Evolutionary conservation across 2,113 vertebrate species (phyloP).

Genomic region (cattle (Bos taurus)): ARS-UCD2.0 NC_037338.1:89902501-89903000

Average conservation of each 20-base stretch:
- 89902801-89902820: not conserved
- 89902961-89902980: not conserved
- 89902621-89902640: not conserved
- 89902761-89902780: fast-evolving
- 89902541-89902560: not conserved
- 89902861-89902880: not conserved
- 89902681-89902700: not conserved
- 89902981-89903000: not conserved
- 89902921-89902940: not conserved
- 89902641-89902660: fast-evolving
- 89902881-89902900: not conserved
- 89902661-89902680: not conserved
- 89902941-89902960: not conserved
- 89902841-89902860: not conserved
- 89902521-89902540: not conserved
- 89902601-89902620: fast-evolving
- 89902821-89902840: not conserved
- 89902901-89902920: not conserved
- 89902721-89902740: fast-evolving
- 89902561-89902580: not conserved
- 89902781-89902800: not conserved
- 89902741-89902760: fast-evolving
- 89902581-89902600: not conserved
- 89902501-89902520: not conserved
- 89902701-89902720: no score